Evolutionary conservation across 1,140 invertebrate species (phyloP).

Genomic region (Acromyrmex echinatior): DNA sequence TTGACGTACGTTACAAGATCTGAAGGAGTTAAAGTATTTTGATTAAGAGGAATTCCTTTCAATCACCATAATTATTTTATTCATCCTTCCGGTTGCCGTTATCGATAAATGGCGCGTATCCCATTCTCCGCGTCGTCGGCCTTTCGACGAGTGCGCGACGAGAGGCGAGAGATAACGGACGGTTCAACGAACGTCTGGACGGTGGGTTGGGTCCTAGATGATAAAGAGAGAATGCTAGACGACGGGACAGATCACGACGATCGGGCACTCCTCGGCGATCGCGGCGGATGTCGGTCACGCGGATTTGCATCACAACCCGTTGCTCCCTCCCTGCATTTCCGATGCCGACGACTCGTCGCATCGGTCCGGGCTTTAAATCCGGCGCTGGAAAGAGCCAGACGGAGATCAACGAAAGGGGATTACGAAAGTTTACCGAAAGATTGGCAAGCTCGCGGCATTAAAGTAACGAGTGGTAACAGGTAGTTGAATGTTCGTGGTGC

Average conservation of each 20-base stretch:
- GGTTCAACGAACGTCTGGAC: conserved; percentile 79
- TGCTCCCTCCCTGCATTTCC: background rate
- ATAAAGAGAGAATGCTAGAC: conserved; percentile 78
- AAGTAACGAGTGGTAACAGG: background rate
- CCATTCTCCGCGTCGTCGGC: background rate
- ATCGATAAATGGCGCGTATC: background rate
- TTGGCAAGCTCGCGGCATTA: background rate
- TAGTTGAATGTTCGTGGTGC: conserved; percentile 11
- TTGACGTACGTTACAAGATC: no score
- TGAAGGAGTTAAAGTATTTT: no score
- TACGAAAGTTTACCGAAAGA: background rate
- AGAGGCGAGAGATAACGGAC: conserved; percentile 61
- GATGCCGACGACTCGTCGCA: background rate
- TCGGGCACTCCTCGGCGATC: conserved; percentile 71
- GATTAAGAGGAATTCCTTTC: background rate
- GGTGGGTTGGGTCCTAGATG: conserved; percentile 72
- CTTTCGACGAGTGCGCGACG: conserved; percentile 41
- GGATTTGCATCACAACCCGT: conserved; percentile 82
- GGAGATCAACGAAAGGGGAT: background rate
- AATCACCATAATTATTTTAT: background rate
- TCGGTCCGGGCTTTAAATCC: background rate
- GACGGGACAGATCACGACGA: conserved; percentile 53
- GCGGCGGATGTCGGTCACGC: conserved; percentile 80
- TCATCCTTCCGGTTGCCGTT: conserved; percentile 14
- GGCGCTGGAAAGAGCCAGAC: background rate